phyloP scores from a whole-genome alignment of 2,797 vertebrate species.

The Alcedo quadribrachys region DNA sequence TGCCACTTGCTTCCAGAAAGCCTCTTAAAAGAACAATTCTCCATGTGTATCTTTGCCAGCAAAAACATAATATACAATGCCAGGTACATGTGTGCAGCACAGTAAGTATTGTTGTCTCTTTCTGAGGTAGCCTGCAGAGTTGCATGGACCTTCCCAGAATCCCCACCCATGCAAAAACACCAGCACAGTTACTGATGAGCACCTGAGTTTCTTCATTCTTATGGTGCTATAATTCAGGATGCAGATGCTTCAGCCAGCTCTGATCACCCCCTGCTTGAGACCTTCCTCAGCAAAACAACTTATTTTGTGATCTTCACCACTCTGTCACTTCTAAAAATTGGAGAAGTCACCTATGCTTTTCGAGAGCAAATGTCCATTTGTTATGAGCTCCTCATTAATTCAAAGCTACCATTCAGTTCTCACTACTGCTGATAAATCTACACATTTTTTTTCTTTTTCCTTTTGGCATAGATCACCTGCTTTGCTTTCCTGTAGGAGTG shows the following conservation, averaged over 20 bases:
- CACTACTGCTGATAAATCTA: background rate
- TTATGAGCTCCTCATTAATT: background rate
- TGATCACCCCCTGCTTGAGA: background rate
- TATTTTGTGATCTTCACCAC: background rate
- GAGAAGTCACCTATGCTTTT: background rate
- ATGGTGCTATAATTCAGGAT: background rate
- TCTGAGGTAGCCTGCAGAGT: background rate
- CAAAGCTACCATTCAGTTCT: background rate
- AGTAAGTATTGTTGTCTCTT: background rate
- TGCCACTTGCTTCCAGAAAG: background rate
- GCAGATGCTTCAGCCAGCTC: background rate
- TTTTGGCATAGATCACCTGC: background rate
- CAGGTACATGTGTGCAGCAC: background rate
- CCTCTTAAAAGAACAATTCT: background rate
- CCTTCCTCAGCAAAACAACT: background rate
- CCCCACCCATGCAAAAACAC: background rate
- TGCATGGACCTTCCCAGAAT: background rate
- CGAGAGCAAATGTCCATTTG: background rate
- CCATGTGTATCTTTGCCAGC: background rate
- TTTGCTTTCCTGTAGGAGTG: background rate
- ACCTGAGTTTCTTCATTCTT: background rate
- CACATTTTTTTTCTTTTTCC: rapidly evolving
- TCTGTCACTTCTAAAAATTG: background rate
- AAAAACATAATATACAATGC: background rate
- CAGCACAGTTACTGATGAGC: background rate